These are phyloP conservation scores for Thera obeliscata DNA, from an alignment of 2,888 invertebrate genomes.

Conservation along the genomic window DNA sequence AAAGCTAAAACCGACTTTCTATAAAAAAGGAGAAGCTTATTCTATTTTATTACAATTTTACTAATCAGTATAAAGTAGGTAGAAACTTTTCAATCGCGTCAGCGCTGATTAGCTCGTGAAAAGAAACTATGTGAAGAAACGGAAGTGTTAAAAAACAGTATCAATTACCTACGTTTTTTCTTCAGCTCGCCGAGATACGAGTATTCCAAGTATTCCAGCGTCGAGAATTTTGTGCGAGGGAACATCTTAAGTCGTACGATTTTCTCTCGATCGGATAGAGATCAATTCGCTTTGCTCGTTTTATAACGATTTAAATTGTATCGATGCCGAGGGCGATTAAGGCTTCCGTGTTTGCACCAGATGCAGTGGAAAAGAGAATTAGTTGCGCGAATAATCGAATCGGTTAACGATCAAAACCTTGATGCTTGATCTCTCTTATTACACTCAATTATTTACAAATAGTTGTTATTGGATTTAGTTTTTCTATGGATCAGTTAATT, in stretches of 20 bases:
- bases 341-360: constrained; percentile 64
- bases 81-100: constrained; percentile 53
- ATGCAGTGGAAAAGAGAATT: constrained; percentile 65
- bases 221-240: constrained; percentile 61
- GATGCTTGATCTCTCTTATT: constrained; percentile 3
- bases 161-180: constrained; percentile 78
- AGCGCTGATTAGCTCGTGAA: constrained; percentile 69
- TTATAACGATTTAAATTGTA: constrained; percentile 81
- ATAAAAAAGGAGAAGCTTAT: neutral
- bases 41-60: constrained; percentile 50
- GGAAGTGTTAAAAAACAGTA: constrained; percentile 70
- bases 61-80: constrained; percentile 56
- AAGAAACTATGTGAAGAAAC: constrained; percentile 57
- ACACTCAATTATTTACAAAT: no score
- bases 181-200: constrained; percentile 64
- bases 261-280: constrained; percentile 78
- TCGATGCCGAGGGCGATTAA: constrained; percentile 77
- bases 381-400: constrained; percentile 53
- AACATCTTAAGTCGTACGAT: constrained; percentile 79
- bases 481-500: neutral
- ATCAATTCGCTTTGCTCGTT: constrained; percentile 79
- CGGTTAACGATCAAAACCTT: constrained; percentile 28
- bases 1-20: constrained; percentile 28
- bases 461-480: neutral
- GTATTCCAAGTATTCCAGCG: constrained; percentile 61